Conservation (phyloP, 2,888 invertebrate species). For the Hypolimnas misippus region DNA sequence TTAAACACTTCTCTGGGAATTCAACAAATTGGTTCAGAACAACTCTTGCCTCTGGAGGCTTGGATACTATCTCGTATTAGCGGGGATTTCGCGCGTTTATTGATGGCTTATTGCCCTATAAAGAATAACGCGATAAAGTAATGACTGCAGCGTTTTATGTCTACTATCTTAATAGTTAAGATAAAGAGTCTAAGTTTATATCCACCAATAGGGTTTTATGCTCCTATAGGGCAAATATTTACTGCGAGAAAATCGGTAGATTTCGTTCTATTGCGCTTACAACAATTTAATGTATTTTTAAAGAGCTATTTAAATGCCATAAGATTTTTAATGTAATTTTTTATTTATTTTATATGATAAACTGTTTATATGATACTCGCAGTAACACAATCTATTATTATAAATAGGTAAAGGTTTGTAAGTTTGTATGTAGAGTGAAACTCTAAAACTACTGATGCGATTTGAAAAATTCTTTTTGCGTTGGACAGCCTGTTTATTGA, state of each 20-base stretch:
- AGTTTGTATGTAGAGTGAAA: no score
- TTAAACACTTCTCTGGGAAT: neutral
- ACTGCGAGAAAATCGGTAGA: neutral
- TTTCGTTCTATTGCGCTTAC: neutral
- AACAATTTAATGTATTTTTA: neutral
- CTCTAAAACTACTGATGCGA: no score
- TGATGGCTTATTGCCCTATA: constrained; percentile 21
- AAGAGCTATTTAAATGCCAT: no score
- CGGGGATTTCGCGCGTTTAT: constrained; percentile 26
- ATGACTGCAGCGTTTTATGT: constrained; percentile 25
- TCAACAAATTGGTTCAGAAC: neutral
- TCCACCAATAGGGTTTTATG: neutral
- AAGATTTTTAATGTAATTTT: no score
- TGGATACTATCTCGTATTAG: constrained; percentile 20
- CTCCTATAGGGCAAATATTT: neutral
- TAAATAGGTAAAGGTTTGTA: no score
- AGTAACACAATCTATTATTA: no score
- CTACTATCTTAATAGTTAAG: constrained; percentile 28
- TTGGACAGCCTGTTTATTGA: no score
- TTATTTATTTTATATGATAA: no score
- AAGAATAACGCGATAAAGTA: constrained; percentile 34
- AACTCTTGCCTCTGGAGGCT: neutral
- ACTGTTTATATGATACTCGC: no score
- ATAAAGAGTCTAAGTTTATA: constrained; percentile 14
- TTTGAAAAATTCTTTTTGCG: no score